Conservation (phyloP, 2,888 invertebrate genomes). For the Lacanobia wlatinum region DNA sequence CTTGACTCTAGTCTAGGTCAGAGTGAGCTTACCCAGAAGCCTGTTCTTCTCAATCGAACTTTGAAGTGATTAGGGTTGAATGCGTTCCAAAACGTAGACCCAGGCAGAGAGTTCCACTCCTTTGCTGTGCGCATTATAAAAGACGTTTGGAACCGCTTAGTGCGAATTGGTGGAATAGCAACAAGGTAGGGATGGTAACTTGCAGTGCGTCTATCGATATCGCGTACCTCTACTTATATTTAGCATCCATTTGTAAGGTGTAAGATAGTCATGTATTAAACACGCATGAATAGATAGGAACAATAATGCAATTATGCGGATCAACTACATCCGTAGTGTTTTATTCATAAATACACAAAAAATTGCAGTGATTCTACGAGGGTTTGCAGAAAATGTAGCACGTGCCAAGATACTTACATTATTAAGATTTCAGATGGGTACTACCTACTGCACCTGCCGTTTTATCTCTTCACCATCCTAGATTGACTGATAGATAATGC, state of each 20-base stretch:
- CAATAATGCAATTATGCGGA: constrained; percentile 5
- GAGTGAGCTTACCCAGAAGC: too few species aligned
- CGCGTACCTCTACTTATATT: neutral
- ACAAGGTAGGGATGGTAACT: too few species aligned
- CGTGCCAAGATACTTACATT: neutral
- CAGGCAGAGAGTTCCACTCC: too few species aligned
- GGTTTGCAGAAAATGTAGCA: neutral
- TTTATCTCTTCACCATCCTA: neutral
- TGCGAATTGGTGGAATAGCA: too few species aligned
- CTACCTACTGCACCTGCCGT: neutral
- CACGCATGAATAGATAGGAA: neutral
- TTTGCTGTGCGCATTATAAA: too few species aligned
- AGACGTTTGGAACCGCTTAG: too few species aligned
- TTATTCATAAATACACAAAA: neutral
- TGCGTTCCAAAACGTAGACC: too few species aligned
- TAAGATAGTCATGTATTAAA: neutral
- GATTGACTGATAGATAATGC: neutral
- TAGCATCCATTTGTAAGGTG: neutral
- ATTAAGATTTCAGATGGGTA: neutral
- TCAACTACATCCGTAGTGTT: neutral
- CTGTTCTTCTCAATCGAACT: too few species aligned
- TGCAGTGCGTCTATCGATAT: neutral
- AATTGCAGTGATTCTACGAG: neutral
- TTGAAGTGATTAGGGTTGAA: too few species aligned
- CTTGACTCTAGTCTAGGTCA: too few species aligned